phyloP scores from a whole-genome alignment of 2,113 vertebrate species.

The Ciconia maguari region DNA sequence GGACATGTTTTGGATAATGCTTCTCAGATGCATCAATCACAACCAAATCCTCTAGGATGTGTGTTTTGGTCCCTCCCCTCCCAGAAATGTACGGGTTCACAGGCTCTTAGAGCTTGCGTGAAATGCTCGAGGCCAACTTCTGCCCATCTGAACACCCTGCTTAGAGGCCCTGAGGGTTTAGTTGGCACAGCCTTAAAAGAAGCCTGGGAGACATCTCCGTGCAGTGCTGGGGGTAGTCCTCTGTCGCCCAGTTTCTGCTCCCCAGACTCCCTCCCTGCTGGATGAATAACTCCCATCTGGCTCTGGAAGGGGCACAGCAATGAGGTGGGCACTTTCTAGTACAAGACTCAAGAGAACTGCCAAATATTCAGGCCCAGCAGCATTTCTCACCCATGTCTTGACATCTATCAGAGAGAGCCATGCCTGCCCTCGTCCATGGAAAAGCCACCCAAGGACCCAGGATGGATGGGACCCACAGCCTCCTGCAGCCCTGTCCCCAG shows the following conservation, averaged over 20 bases:
- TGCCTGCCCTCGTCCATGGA: not conserved
- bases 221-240: not conserved
- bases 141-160: not conserved
- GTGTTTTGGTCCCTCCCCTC: not conserved
- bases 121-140: not conserved
- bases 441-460: not conserved
- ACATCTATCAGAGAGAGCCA: no score
- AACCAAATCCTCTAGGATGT: conserved; percentile 21
- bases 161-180: not conserved
- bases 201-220: not conserved
- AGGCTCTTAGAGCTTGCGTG: not conserved
- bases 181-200: not conserved
- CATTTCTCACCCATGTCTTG: not conserved
- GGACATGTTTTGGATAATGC: conserved; percentile 34
- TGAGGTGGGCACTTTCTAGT: not conserved
- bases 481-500: not conserved
- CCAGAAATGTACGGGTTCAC: not conserved
- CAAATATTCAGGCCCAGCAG: not conserved
- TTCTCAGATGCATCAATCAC: conserved; percentile 28
- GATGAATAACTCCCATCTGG: not conserved
- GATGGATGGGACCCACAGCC: not conserved
- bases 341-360: not conserved
- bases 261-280: not conserved
- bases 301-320: not conserved
- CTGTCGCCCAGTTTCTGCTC: not conserved